Conservation (phyloP, 1,140 invertebrate species). For the Caenorhabditis tropicalis region DNA sequence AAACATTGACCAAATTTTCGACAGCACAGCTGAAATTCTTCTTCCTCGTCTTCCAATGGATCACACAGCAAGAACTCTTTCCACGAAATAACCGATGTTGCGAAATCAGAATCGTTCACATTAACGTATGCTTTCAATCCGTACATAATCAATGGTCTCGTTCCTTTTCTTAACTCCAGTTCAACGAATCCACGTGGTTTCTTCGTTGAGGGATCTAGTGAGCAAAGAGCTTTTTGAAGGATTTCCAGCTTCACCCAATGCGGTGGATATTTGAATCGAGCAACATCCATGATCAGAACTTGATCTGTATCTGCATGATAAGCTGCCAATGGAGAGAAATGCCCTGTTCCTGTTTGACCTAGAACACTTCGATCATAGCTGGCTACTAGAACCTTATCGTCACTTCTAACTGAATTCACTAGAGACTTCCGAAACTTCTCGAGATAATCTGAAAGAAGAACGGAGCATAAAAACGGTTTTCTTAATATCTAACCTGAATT, state of each 20-base stretch:
- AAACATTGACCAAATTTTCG: constrained; percentile 54
- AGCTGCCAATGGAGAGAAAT: constrained; percentile 73
- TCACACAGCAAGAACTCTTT: constrained; percentile 48
- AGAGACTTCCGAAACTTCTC: constrained; percentile 46
- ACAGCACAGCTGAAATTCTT: constrained; percentile 44
- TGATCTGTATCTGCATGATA: constrained; percentile 72
- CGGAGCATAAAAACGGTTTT: constrained; percentile 59
- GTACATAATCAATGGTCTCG: constrained; percentile 57
- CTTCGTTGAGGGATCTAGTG: constrained; percentile 69
- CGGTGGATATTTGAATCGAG: constrained; percentile 73
- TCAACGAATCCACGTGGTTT: constrained; percentile 54
- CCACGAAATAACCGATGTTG: constrained; percentile 39
- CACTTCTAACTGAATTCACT: constrained; percentile 52
- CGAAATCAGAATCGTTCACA: constrained; percentile 53
- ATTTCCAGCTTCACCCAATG: constrained; percentile 72
- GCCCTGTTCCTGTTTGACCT: constrained; percentile 70
- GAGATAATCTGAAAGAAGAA: constrained; percentile 51
- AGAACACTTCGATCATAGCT: constrained; percentile 71
- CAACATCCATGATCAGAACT: constrained; percentile 73
- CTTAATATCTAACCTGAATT: background rate
- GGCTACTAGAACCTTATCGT: constrained; percentile 64
- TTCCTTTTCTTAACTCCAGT: constrained; percentile 48
- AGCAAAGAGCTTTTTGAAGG: constrained; percentile 71
- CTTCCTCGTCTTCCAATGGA: constrained; percentile 31
- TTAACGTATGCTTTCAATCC: constrained; percentile 50